These are phyloP conservation scores for Neuroscelio doddi DNA, from an alignment of 2,888 invertebrate species.

Conservation along the genomic window DNA sequence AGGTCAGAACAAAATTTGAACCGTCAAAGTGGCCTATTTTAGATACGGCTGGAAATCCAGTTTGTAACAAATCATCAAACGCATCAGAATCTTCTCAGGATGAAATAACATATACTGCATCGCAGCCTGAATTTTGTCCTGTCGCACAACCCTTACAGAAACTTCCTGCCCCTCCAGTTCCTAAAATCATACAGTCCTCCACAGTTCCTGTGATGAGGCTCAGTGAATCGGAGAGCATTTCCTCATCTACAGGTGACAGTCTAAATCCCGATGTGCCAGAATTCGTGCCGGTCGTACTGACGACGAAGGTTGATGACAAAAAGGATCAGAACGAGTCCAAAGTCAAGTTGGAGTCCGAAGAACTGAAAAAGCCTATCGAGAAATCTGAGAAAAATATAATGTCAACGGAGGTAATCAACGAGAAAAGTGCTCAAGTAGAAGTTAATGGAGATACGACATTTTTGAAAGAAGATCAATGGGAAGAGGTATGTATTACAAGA, in stretches of 20 bases:
- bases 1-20: constrained; percentile 88
- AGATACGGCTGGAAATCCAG: constrained; percentile 72
- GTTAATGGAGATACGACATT: not conserved
- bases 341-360: constrained; percentile 33
- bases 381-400: not conserved
- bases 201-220: constrained; percentile 50
- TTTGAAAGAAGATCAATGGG: not conserved
- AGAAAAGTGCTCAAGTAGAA: not conserved
- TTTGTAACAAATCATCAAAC: constrained; percentile 62
- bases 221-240: constrained; percentile 60
- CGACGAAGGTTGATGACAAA: constrained; percentile 11
- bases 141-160: constrained; percentile 77
- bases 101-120: constrained; percentile 37
- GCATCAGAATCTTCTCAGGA: constrained; percentile 58
- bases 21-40: constrained; percentile 92
- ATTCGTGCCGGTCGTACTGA: constrained; percentile 79
- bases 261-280: constrained; percentile 91
- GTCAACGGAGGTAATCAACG: constrained; percentile 58
- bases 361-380: constrained; percentile 43
- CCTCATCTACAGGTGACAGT: constrained; percentile 73
- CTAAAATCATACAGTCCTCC: constrained; percentile 75
- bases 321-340: not conserved
- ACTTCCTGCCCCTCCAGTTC: constrained; percentile 83
- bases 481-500: not conserved
- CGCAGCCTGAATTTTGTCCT: constrained; percentile 72